Base-by-base conservation (phyloP, 2,888 invertebrate species). In the Dynastes maya region DNA sequence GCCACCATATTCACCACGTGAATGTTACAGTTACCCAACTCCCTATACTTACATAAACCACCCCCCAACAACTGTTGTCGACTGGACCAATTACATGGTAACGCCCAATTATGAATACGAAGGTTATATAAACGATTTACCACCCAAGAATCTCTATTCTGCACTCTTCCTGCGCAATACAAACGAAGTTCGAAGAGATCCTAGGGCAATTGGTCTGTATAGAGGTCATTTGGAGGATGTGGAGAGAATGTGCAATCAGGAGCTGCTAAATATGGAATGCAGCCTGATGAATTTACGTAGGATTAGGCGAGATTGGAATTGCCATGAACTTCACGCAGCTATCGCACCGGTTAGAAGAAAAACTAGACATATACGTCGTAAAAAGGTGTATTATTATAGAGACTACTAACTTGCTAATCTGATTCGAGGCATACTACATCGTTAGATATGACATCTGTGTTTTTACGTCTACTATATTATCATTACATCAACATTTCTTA, bases 181-280 rank as follows among this genome's bases (percentile, higher is more conserved):
- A 16, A 32, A 58, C 22, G 72, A 72, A 13, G 32, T 72, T 11
- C 55, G 72, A 11, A 16, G 72, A 22, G 58, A 72, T 58, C 58
- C 58, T 13, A 37, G 40, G 16, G 37, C 22, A 40, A 55, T 51
- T 45, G 78, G 75, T 22, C 22, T 65, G 11, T 82, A 78, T 53
- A 77, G 72, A 37, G 75, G 67, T 3, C 78, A 81, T 29, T 67
- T 82, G 64, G 78, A 80, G 58, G 77, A 83, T 13, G 80, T 81
- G 27, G 80, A 80, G 13, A 81, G 53, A 70, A 78, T 80, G 80
- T 82, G 81, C 53, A 40, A 78, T 51, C 76, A 72, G 40, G 82
- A 82, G 45, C 61, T 81, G 63, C 22, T 76, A 51, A 82, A 81
- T 55, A 80, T 82, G 79, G 74, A 81, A 29, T 74, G 51, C 13